A percentile compares a stretch with the other conserved stretches of the same genome.
These are phyloP conservation scores for Drosophila sp. DNA, from an alignment of 1,140 invertebrate genomes.

Conservation along the genomic window DNA sequence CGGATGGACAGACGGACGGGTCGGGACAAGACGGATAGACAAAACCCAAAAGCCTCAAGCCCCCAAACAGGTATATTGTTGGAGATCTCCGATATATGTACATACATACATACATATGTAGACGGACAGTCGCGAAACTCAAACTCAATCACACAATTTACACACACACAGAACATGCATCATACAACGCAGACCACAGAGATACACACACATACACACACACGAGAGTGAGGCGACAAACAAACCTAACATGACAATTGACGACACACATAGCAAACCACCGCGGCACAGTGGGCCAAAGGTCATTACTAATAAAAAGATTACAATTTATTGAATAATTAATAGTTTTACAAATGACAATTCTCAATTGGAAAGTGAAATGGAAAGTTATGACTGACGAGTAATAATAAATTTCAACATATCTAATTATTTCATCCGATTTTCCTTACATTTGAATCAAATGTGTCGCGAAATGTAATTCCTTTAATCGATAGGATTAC, in stretches of 20 bases:
- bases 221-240: constrained; percentile 27
- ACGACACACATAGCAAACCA: constrained; percentile 1
- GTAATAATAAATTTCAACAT: no score
- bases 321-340: no score
- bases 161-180: constrained; percentile 25
- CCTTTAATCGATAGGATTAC: no score
- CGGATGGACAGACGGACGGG: constrained; percentile 7
- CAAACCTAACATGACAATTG: constrained; percentile 39
- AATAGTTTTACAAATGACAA: no score
- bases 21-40: constrained; percentile 5
- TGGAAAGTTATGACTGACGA: no score
- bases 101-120: constrained; percentile 24
- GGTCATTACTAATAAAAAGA: background rate
- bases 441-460: no score
- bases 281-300: constrained; percentile 33
- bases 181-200: background rate
- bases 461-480: no score
- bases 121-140: constrained; percentile 55
- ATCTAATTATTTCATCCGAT: no score
- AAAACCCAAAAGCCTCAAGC: constrained; percentile 56
- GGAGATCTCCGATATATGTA: constrained; percentile 31
- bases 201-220: background rate
- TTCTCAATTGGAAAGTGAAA: no score
- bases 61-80: constrained; percentile 26
- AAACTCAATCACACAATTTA: constrained; percentile 53